phyloP scores from a whole-genome alignment of 35 echinoderm and acorn worm genomes.

The Apostichopus japonicus region DNA sequence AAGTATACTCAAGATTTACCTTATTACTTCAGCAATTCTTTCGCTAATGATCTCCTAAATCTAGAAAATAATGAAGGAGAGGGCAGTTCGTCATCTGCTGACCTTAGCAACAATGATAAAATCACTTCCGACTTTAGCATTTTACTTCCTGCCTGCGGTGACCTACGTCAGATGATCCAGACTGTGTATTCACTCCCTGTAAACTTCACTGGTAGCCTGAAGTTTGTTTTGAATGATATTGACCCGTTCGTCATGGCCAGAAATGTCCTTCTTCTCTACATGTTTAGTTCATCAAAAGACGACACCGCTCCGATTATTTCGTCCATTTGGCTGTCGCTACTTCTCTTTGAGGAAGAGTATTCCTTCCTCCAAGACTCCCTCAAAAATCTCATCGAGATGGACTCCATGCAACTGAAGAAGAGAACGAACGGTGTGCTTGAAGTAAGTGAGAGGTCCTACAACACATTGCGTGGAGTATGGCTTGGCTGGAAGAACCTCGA shows the following conservation, averaged over 20 bases:
- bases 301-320: not conserved
- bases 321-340: not conserved
- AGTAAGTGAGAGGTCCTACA: not conserved
- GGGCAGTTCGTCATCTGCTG: not conserved
- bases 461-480: conserved; percentile 47
- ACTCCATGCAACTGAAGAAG: not conserved
- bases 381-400: not conserved
- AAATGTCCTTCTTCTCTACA: conserved; percentile 64
- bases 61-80: not conserved
- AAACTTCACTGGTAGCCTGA: not conserved
- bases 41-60: conserved; percentile 16
- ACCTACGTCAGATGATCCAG: not conserved
- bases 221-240: conserved; percentile 55
- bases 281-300: not conserved
- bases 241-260: conserved; percentile 64
- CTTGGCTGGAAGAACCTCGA: conserved; percentile 38
- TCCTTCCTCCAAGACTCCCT: not conserved
- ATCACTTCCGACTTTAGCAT: not conserved
- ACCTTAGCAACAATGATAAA: not conserved
- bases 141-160: conserved; percentile 9
- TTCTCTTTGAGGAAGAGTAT: not conserved
- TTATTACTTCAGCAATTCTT: conserved; percentile 9
- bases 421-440: not conserved
- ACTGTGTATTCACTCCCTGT: not conserved
- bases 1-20: not conserved